Evolutionary conservation across 2,888 invertebrate species (phyloP).

Genomic region (Eupithecia tripunctaria): DNA sequence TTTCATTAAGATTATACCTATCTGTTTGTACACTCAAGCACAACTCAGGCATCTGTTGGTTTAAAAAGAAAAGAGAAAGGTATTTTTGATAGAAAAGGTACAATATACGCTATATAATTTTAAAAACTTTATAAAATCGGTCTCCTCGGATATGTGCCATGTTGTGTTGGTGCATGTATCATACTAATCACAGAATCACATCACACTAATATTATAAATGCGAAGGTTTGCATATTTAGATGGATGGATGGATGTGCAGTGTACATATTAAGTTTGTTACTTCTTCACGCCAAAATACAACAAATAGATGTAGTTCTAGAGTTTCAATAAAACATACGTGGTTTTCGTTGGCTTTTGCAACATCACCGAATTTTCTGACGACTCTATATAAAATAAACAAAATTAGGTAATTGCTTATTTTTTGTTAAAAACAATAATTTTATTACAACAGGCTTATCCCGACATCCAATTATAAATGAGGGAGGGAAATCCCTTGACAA

Average conservation of each 20-base stretch:
- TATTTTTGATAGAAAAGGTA: neutral
- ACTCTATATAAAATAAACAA: neutral
- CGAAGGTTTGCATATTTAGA: no score
- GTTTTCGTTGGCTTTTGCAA: no score
- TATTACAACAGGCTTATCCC: constrained; percentile 10
- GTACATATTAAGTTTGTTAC: no score
- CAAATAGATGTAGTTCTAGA: no score
- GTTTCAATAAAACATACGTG: no score
- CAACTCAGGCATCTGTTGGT: neutral
- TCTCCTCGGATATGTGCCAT: neutral
- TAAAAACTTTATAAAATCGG: neutral
- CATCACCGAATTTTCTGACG: neutral
- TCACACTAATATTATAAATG: no score
- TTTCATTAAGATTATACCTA: neutral
- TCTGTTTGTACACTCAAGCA: neutral
- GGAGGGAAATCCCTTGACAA: constrained; percentile 22
- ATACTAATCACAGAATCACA: no score
- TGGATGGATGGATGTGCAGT: no score
- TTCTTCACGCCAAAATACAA: no score
- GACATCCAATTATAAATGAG: constrained; percentile 26
- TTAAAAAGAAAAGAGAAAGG: constrained; percentile 2
- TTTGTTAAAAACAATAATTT: constrained; percentile 12
- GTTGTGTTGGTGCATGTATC: no score
- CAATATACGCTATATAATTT: neutral
- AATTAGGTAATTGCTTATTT: constrained; percentile 16